These are phyloP conservation scores for Mesembrinibis cayennensis DNA, from an alignment of 2,113 vertebrate genomes.

Conservation along the genomic window DNA sequence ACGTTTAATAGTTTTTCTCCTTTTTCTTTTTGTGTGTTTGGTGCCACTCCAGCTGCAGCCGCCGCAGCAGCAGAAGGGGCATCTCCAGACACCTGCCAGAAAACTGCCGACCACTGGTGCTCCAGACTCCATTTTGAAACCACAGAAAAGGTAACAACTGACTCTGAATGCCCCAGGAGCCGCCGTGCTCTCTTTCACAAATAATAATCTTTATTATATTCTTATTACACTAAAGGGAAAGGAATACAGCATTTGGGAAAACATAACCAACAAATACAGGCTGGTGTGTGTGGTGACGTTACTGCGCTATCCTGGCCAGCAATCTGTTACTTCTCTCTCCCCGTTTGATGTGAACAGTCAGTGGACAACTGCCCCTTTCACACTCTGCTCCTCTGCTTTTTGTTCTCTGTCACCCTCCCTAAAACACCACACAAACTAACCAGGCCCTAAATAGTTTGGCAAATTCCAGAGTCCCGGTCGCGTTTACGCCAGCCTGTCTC, in stretches of 20 bases:
- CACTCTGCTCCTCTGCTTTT: neutral
- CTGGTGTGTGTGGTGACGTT: neutral
- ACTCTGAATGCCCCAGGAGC: neutral
- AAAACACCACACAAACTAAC: neutral
- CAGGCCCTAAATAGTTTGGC: rapidly evolving
- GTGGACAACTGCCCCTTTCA: neutral
- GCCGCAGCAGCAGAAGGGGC: neutral
- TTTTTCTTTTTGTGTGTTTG: neutral
- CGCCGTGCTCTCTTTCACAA: rapidly evolving
- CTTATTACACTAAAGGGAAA: neutral
- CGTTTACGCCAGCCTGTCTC: neutral
- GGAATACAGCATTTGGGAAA: neutral
- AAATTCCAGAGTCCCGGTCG: neutral
- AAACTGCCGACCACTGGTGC: rapidly evolving
- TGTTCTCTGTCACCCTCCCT: neutral
- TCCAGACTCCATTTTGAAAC: neutral
- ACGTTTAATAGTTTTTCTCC: neutral
- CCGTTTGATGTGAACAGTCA: neutral
- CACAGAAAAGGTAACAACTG: neutral
- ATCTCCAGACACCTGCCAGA: neutral
- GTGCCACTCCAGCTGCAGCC: neutral
- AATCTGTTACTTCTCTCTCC: neutral
- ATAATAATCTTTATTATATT: neutral
- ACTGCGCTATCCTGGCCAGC: neutral
- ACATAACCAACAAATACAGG: neutral